These are phyloP conservation scores for Conopomorpha cramerella DNA, from an alignment of 1,140 invertebrate species.

Conservation along the genomic window DNA sequence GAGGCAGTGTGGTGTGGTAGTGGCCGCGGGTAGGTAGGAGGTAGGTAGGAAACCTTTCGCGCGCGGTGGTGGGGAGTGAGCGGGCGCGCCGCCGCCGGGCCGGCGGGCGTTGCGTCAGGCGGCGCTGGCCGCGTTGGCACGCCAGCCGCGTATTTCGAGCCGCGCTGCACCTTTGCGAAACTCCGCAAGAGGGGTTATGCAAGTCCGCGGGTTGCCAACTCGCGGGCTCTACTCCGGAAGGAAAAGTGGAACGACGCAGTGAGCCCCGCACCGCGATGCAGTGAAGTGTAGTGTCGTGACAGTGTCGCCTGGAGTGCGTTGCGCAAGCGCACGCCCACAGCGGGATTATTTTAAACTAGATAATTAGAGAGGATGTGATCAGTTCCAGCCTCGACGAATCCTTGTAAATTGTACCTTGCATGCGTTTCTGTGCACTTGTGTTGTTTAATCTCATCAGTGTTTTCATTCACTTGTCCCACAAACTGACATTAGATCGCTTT, in stretches of 20 bases:
- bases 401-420: too few species aligned
- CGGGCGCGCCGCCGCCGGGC: slow-evolving; percentile 6
- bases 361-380: slow-evolving; percentile 23
- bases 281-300: slow-evolving; percentile 36
- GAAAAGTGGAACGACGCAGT: slow-evolving; percentile 59
- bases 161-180: slow-evolving; percentile 46
- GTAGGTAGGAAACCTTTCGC: too few species aligned
- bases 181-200: slow-evolving; percentile 50
- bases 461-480: too few species aligned
- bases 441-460: too few species aligned
- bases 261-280: slow-evolving; percentile 45
- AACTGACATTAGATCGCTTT: too few species aligned
- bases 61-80: too few species aligned
- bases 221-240: slow-evolving; percentile 49
- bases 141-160: slow-evolving; percentile 44
- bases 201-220: slow-evolving; percentile 52
- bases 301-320: slow-evolving; percentile 53
- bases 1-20: too few species aligned
- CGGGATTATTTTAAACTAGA: slow-evolving; percentile 52
- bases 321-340: slow-evolving; percentile 46
- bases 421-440: too few species aligned
- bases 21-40: too few species aligned
- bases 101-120: slow-evolving; percentile 12
- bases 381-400: slow-evolving; percentile 15
- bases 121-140: slow-evolving; percentile 23